Percentiles rank a stretch among this genome's conserved stretches.
These are phyloP conservation scores for Drosophila repleta DNA, from an alignment of 1,140 invertebrate species.

Conservation along the genomic window DNA sequence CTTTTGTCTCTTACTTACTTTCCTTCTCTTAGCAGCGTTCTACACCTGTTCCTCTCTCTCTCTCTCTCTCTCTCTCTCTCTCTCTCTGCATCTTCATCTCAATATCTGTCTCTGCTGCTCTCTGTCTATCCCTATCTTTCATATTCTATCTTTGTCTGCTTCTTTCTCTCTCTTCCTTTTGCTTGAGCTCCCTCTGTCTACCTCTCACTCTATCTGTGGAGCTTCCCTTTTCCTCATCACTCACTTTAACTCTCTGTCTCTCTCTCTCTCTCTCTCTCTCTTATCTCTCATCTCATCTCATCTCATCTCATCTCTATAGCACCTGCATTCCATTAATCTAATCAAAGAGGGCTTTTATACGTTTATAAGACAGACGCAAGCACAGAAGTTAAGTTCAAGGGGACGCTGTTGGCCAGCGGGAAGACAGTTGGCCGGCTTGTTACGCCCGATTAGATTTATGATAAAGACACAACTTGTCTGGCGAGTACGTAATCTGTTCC, in stretches of 20 bases:
- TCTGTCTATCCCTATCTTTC: background rate
- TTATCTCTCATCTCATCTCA: background rate
- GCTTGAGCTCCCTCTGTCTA: background rate
- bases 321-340: background rate
- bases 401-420: background rate
- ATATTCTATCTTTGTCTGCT: background rate
- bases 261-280: background rate
- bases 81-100: background rate
- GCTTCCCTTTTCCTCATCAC: background rate
- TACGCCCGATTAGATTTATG: background rate
- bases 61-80: background rate
- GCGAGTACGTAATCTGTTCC: background rate
- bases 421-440: slow-evolving; percentile 9
- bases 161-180: background rate
- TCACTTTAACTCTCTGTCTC: too few species aligned
- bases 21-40: too few species aligned
- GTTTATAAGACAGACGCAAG: slow-evolving; percentile 7
- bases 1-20: too few species aligned
- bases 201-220: background rate
- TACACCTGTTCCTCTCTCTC: background rate
- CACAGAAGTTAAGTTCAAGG: slow-evolving; percentile 27
- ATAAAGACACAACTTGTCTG: slow-evolving; percentile 16
- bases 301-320: background rate
- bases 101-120: background rate
- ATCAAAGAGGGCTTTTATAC: slow-evolving; percentile 31